Evolutionary conservation across 1,140 invertebrate species (phyloP).

Genomic region (Eciton burchellii): DNA sequence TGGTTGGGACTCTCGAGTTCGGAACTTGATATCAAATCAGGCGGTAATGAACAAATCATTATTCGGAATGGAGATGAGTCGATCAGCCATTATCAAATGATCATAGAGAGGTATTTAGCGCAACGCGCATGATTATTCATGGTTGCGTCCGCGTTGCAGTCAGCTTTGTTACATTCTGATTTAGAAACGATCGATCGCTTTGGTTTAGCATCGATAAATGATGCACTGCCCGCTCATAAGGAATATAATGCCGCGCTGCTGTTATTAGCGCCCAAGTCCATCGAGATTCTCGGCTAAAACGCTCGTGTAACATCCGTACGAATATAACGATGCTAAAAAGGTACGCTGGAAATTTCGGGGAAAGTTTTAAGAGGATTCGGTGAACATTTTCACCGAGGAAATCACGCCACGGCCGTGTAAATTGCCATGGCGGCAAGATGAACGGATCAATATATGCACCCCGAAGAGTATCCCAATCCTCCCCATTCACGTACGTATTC

Average conservation of each 20-base stretch:
- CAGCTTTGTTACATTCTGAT: constrained; percentile 59
- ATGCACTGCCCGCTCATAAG: neutral
- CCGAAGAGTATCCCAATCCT: neutral
- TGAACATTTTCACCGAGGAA: neutral
- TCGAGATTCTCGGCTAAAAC: neutral
- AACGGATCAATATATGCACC: neutral
- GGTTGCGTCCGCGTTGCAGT: constrained; percentile 14
- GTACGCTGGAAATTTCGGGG: neutral
- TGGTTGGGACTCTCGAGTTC: constrained; percentile 20
- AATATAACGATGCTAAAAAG: neutral
- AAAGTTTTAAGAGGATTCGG: constrained; percentile 7
- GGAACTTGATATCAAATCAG: constrained; percentile 52
- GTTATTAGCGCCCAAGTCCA: constrained; percentile 5
- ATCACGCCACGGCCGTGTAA: neutral
- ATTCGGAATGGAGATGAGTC: constrained; percentile 58
- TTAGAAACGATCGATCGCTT: constrained; percentile 62
- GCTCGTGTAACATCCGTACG: neutral
- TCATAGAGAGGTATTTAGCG: constrained; percentile 58
- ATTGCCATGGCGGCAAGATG: neutral
- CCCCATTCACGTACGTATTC: neutral
- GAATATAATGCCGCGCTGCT: neutral
- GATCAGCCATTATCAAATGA: constrained; percentile 54
- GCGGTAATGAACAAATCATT: constrained; percentile 63
- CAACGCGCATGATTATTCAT: constrained; percentile 67
- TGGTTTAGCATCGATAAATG: constrained; percentile 36